Percentiles rank a stretch among this genome's conserved stretches.
Conservation (phyloP, 2,888 invertebrate species). For the Eristalinus sepulchralis region DNA sequence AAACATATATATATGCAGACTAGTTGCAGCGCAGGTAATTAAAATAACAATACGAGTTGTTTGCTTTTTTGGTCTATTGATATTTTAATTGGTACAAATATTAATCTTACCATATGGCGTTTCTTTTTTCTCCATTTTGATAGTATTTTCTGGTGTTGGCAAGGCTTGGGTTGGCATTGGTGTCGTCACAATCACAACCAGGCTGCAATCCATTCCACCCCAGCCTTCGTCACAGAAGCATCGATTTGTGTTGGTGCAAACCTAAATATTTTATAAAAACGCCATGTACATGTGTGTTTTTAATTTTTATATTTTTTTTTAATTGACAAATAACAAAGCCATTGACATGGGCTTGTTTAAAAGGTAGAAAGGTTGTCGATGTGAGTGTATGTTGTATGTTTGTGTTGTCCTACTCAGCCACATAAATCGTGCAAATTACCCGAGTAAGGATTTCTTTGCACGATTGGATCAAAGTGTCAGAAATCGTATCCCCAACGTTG, state of each 20-base stretch:
- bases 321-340: background rate
- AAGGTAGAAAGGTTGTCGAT: background rate
- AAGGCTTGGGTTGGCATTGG: conserved; percentile 82
- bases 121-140: conserved; percentile 92
- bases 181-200: conserved; percentile 87
- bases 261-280: conserved; percentile 81
- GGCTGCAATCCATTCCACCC: conserved; percentile 93
- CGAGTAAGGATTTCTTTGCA: too few species aligned
- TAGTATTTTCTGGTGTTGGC: conserved; percentile 84
- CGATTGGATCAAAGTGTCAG: too few species aligned
- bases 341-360: background rate
- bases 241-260: conserved; percentile 94
- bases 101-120: conserved; percentile 93
- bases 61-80: conserved; percentile 34
- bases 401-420: too few species aligned
- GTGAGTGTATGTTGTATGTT: background rate
- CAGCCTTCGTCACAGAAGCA: conserved; percentile 95
- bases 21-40: background rate
- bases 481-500: too few species aligned
- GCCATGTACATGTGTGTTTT: background rate
- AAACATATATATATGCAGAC: conserved; percentile 18
- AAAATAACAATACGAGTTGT: conserved; percentile 5
- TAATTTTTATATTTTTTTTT: background rate
- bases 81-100: conserved; percentile 32
- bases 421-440: too few species aligned